Percentiles rank a stretch among this genome's conserved stretches.
Evolutionary conservation across 2,797 vertebrate genomes (phyloP).

Genomic region (Decapterus maruadsi): DNA sequence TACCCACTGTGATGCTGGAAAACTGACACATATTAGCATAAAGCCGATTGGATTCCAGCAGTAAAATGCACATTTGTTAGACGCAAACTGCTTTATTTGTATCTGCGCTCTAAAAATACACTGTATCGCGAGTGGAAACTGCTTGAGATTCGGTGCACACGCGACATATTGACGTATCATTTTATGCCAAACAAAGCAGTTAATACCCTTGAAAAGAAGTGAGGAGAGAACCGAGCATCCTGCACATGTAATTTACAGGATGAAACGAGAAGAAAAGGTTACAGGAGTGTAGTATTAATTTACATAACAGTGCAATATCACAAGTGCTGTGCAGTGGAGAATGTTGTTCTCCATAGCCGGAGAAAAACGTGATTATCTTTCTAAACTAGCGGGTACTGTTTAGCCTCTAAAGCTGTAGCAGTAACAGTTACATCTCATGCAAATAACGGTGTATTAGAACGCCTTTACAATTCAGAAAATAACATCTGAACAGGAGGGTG

Average conservation of each 20-base stretch:
- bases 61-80: constrained; percentile 13
- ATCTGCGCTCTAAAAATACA: neutral
- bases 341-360: neutral
- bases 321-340: neutral
- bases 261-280: constrained; percentile 17
- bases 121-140: neutral
- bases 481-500: neutral
- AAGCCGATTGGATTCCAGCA: constrained; percentile 3
- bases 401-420: neutral
- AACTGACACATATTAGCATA: constrained; percentile 9
- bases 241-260: constrained; percentile 50
- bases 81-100: neutral
- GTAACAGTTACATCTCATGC: neutral
- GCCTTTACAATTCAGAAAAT: neutral
- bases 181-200: constrained; percentile 63
- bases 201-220: constrained; percentile 56
- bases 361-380: neutral
- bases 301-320: neutral
- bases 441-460: neutral
- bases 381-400: neutral
- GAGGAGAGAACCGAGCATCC: constrained; percentile 16
- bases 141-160: constrained; percentile 25
- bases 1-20: constrained; percentile 1
- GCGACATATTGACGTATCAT: constrained; percentile 52
- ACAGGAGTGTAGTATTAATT: constrained; percentile 1